Base-by-base conservation (phyloP, 2,797 vertebrate genomes). In the Arremon brunneinucha region DNA sequence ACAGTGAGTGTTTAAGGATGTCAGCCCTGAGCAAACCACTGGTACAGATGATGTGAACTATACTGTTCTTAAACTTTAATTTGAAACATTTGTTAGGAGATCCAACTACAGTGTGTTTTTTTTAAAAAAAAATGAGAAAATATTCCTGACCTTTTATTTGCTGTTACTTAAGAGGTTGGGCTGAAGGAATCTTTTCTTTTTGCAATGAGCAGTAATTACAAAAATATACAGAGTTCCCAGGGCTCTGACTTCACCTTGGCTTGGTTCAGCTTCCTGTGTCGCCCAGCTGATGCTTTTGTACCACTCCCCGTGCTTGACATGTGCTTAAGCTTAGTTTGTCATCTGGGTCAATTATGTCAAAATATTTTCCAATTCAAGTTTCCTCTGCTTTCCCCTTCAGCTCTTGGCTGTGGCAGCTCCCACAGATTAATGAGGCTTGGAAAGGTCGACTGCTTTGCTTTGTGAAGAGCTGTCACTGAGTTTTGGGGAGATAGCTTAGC, bases 291-390 rank as follows among this genome's bases (percentile, higher is more conserved):
- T 89, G 94, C 91, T 95, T 92, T 95, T 88, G 81, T 96, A 89
- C 94, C 87, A 79, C 94, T 96, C 97, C 84, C 91, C 55, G 70
- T 62, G 78, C 96, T 95, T 97, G 97, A 98, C 97, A 95, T 94
- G 97, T 97, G 90, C 95, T 97, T 97, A 97, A 97, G 96, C 50
- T 94, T 97, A 96, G 98, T 98, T 98, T 98, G 98, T 98, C 97
- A 95, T 97, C 95, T 97, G 98, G 97, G 97, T 98, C 97, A 98
- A 96, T 98, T 98, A 98, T 92, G 94, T 97, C 96, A 95, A 97
- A 97, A 96, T 97, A 94, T 95, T 97, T 98, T 97, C 95, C 97
- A 97, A 16, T 63, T 95, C 93, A 96, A 90, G 89, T 95, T 97
- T 97, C 94, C 90, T 97, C 65, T 94, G 95, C 97, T 81, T 95